Percentiles rank a stretch among this genome's conserved stretches.
Evolutionary conservation across 2,888 invertebrate species (phyloP).

Genomic region (Autographa pulchrina): DNA sequence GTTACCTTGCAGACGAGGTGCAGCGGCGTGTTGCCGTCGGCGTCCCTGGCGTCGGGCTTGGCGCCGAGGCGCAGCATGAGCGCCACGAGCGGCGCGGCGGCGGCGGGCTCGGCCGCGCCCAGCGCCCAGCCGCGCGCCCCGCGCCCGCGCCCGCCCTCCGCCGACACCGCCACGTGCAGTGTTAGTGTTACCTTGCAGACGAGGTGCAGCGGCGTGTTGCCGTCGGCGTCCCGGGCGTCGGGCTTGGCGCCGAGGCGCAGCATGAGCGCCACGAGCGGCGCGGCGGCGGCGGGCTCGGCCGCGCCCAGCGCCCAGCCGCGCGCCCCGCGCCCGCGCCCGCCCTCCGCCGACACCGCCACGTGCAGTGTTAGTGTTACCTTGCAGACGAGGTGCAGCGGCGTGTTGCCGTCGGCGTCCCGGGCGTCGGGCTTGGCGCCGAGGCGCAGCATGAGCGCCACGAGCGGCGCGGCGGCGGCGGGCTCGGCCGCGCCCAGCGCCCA

Average conservation of each 20-base stretch:
- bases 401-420: constrained; percentile 95
- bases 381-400: constrained; percentile 96
- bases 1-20: constrained; percentile 94
- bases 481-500: too few relatives aligned
- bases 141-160: too few relatives aligned
- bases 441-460: constrained; percentile 93
- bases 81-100: constrained; percentile 89
- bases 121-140: too few relatives aligned
- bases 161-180: too few relatives aligned
- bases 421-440: constrained; percentile 96
- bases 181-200: constrained; percentile 93
- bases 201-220: constrained; percentile 96
- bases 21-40: constrained; percentile 95
- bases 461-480: constrained; percentile 79
- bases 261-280: constrained; percentile 91
- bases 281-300: constrained; percentile 82
- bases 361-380: too few relatives aligned
- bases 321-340: too few relatives aligned
- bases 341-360: too few relatives aligned
- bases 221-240: constrained; percentile 94
- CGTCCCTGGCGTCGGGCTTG: constrained; percentile 93
- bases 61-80: constrained; percentile 95
- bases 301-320: too few relatives aligned
- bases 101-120: too few relatives aligned
- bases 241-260: constrained; percentile 95